Evolutionary conservation across 2,113 vertebrate genomes (phyloP), one percentile per base, ranked within the genome.

Genomic region (Heterochromis multidens): DNA sequence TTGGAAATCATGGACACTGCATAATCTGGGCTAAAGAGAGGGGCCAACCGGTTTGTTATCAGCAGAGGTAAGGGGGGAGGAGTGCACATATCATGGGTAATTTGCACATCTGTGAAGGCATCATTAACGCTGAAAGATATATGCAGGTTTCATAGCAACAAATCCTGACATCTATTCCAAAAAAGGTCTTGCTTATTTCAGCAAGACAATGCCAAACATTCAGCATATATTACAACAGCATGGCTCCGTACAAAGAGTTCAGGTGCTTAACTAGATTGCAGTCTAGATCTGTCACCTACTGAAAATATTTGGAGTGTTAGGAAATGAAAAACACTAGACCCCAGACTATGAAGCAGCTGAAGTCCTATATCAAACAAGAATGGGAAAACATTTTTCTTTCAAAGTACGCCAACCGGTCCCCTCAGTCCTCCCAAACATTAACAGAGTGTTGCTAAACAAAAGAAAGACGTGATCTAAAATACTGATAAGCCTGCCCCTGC

Each of bases 41-140:
- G 65, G 14, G 43, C 65, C 3, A 1, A 46, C 8, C 1, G 0
- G 65, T 23, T 67, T 67, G 37, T 67, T 43, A 43, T 43, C 43
- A 43, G n/a, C 63, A 43, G 13, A 43, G 13, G 40, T 4, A 43
- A 16, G 62, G 43, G 40, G 4, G 0, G 0, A 4, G 6, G 21
- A 21, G 4, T 1, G 0, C 37, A 43, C 4, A 3, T 27, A 67
- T 27, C 0, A 10, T 67, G 63, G 23, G 14, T 25, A 67, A 43
- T 40, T 67, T 40, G 35, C n/a, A 25, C 62, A 40, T 65, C 62
- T 65, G 35, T 2, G 62, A 65, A 1, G 12, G 7, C 35, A 65
- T 65, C 33, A 40, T 0, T 40, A 25, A 25, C 9, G n/a, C 35
- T 65, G 35, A 8, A 65, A 65, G 40, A 35, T 16, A 65, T 25